Evolutionary conservation across 2,888 invertebrate species (phyloP).

Genomic region (Caenorhabditis sinica): DNA sequence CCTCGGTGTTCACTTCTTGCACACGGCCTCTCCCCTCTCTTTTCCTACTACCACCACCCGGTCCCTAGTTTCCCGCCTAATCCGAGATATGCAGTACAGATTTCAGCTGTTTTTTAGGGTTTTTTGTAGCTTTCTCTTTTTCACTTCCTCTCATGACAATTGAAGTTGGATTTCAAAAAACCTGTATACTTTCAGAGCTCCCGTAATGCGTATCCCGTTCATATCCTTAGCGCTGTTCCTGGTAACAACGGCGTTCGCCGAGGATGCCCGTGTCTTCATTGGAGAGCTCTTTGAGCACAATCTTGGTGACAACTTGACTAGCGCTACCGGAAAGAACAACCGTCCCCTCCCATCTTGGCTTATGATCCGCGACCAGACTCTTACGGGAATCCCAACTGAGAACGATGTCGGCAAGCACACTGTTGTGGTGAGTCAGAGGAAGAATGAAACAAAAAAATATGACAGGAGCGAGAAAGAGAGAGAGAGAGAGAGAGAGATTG

Average conservation of each 20-base stretch:
- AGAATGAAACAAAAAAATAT: background rate
- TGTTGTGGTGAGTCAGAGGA: slow-evolving; percentile 56
- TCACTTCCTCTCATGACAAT: background rate
- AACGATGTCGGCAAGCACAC: slow-evolving; percentile 88
- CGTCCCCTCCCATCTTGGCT: slow-evolving; percentile 84
- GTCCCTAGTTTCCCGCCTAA: slow-evolving; percentile 26
- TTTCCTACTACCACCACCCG: slow-evolving; percentile 13
- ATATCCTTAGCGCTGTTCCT: slow-evolving; percentile 32
- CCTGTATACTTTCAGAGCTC: slow-evolving; percentile 23
- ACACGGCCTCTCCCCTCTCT: slow-evolving; percentile 46
- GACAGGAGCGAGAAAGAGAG: no score
- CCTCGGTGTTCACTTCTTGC: slow-evolving; percentile 50
- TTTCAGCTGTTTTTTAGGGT: background rate
- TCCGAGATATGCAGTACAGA: slow-evolving; percentile 13
- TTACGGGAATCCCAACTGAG: slow-evolving; percentile 76
- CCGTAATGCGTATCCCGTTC: slow-evolving; percentile 39
- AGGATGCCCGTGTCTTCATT: slow-evolving; percentile 45
- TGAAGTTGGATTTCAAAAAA: no score
- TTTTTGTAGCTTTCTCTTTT: background rate
- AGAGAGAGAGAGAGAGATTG: slow-evolving; percentile 13
- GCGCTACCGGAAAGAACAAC: slow-evolving; percentile 45
- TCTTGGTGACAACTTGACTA: slow-evolving; percentile 41
- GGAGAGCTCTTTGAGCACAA: slow-evolving; percentile 61
- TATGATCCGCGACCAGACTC: slow-evolving; percentile 51
- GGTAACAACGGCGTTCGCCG: slow-evolving; percentile 37